A percentile compares a stretch with the other conserved stretches of the same genome.
phyloP scores from a whole-genome alignment of 2,113 vertebrate species.

The Bungarus multicinctus region DNA sequence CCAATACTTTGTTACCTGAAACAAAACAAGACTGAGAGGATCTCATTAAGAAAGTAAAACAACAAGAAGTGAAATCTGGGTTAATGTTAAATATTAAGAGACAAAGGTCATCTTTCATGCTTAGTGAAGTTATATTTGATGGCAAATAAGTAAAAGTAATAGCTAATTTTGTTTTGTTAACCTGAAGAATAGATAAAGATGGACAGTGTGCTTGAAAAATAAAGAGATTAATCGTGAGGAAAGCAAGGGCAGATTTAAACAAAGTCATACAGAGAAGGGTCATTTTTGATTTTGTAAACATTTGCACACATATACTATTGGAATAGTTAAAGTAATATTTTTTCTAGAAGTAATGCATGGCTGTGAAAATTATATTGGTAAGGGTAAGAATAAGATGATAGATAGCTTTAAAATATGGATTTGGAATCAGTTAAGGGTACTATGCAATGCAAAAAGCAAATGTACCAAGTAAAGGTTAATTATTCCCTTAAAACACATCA shows the following conservation, averaged over 20 bases:
- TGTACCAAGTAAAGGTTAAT: not conserved
- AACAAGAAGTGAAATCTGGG: not conserved
- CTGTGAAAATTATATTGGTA: not conserved
- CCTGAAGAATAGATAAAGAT: not conserved
- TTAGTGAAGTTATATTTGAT: not conserved
- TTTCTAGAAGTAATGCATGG: not conserved
- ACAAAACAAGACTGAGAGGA: not conserved
- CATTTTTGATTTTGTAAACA: not conserved
- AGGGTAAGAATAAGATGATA: not conserved
- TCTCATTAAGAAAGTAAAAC: not conserved
- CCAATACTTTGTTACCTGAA: not conserved
- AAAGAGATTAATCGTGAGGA: not conserved
- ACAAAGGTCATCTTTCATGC: not conserved
- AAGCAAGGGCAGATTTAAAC: not conserved
- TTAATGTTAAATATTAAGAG: not conserved
- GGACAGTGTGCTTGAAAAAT: not conserved
- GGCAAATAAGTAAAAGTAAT: not conserved
- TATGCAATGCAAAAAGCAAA: not conserved
- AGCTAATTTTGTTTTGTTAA: not conserved
- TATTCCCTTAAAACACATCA: not conserved
- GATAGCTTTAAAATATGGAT: not conserved
- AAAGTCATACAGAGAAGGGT: not conserved
- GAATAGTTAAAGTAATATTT: not conserved
- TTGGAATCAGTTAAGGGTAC: not conserved
- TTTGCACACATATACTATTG: not conserved